Percentiles rank a stretch among this genome's conserved stretches.
These are phyloP conservation scores for Lepidotrigona ventralis DNA, from an alignment of 1,140 invertebrate species.

Conservation along the genomic window DNA sequence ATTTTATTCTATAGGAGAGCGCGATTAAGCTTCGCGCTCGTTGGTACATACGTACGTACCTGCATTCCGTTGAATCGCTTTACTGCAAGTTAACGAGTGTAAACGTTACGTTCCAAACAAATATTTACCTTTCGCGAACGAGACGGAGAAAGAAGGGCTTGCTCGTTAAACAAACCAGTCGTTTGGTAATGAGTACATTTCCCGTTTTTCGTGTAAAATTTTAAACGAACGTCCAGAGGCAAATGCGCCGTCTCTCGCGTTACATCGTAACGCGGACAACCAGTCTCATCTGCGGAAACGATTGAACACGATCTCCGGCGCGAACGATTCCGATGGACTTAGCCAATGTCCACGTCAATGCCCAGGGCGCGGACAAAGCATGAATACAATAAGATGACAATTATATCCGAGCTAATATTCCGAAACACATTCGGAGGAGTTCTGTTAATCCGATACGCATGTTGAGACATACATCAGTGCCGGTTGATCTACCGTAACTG, in stretches of 20 bases:
- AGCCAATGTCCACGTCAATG: neutral
- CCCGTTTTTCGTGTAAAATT: neutral
- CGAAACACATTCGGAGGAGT: constrained; percentile 49
- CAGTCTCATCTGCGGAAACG: neutral
- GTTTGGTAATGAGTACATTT: constrained; percentile 15
- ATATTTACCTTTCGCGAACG: constrained; percentile 36
- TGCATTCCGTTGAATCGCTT: constrained; percentile 12
- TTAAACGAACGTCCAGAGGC: neutral
- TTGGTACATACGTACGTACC: neutral
- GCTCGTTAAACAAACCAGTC: constrained; percentile 24
- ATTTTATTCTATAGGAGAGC: no score
- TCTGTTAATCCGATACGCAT: constrained; percentile 61
- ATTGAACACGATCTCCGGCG: neutral
- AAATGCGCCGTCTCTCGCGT: neutral
- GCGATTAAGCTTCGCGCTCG: constrained; percentile 5
- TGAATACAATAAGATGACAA: constrained; percentile 47
- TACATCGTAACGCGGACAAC: no score
- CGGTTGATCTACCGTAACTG: constrained; percentile 46
- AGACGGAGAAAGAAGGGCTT: neutral
- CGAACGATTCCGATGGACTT: neutral
- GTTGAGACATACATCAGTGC: constrained; percentile 60
- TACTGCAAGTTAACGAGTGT: constrained; percentile 7
- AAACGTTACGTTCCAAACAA: constrained; percentile 1
- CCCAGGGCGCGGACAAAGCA: neutral
- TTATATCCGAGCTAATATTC: constrained; percentile 63